Base-by-base conservation (phyloP, 2,888 invertebrate species). In the Apocheima hispidaria region DNA sequence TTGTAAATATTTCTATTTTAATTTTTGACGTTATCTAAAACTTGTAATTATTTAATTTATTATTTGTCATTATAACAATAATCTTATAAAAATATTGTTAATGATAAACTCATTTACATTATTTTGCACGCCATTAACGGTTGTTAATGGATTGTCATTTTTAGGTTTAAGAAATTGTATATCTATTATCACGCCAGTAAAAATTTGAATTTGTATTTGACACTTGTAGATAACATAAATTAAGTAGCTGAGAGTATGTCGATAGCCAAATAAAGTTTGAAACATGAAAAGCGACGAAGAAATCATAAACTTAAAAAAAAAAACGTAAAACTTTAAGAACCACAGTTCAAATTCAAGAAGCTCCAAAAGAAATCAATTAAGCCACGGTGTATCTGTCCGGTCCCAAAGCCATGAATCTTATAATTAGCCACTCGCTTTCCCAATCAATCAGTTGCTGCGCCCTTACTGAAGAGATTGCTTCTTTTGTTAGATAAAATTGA, bases 301-400 rank as follows among this genome's bases (percentile, higher is more conserved):
- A 26, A 44, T 26, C 2, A 30, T 21, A 0, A 16, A n/a, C 35
- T 5, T 10, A 44, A 38, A 1, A 7, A 43, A 12, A 10, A 21
- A 9, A 14, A 10, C 18, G 7, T 21, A 56, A 79, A 81, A 82
- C 71, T 83, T 90, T 87, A 73, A 78, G 81, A 84, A 81, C 65
- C 86, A 60, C 72, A 72, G 72, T 48, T 77, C 78, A 82, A 81
- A 80, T 78, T 79, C 70, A 77, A 74, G 73, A 73, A 75, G 74
- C 75, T 78, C 73, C 54, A 62, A 81, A 76, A 78, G 70, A 89
- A 92, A 92, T 92, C 92, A 90, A 92, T 92, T 92, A 88, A 75
- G 77, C 77, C 84, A 84, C 85, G 83, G 82, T 79, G 77, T 78
- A 77, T 78, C 74, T 76, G 75, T 74, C 72, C 76, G 81, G 69